A percentile compares a stretch with the other conserved stretches of the same genome.
Conservation (phyloP, 2,797 vertebrate species). For the Melanotaenia nigrans region DNA sequence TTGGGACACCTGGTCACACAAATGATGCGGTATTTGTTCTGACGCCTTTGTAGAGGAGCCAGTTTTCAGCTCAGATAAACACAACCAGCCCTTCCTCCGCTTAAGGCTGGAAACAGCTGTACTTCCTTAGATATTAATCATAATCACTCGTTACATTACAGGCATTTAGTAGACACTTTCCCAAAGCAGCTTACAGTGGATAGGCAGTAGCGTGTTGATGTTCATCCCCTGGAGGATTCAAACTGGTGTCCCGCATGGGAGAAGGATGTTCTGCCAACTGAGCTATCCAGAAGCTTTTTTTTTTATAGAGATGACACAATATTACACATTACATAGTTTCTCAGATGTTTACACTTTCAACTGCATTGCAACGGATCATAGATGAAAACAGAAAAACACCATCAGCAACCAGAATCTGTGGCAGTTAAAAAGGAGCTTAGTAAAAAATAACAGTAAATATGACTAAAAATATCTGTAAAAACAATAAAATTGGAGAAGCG, state of each 20-base stretch:
- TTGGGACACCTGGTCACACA: conserved; percentile 1
- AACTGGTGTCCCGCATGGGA: too few relatives aligned
- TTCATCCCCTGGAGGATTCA: too few relatives aligned
- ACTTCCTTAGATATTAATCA: neutral
- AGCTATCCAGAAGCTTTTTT: too few relatives aligned
- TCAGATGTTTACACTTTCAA: neutral
- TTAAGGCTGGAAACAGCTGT: neutral
- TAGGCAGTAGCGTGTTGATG: too few relatives aligned
- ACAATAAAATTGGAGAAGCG: too few relatives aligned
- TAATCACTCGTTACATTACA: neutral
- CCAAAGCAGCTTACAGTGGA: too few relatives aligned
- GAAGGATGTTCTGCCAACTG: too few relatives aligned
- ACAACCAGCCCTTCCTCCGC: neutral
- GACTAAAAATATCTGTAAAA: too few relatives aligned
- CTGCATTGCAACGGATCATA: too few relatives aligned
- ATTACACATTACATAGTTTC: neutral
- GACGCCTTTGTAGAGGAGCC: neutral
- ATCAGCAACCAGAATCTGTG: neutral
- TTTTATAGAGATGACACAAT: too few relatives aligned
- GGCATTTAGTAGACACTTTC: too few relatives aligned
- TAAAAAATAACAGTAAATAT: too few relatives aligned
- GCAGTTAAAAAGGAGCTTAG: neutral
- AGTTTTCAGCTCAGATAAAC: neutral
- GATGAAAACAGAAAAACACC: neutral
- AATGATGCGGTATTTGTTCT: neutral